phyloP scores from a whole-genome alignment of 2,113 vertebrate genomes.

The Tyrannus savana region DNA sequence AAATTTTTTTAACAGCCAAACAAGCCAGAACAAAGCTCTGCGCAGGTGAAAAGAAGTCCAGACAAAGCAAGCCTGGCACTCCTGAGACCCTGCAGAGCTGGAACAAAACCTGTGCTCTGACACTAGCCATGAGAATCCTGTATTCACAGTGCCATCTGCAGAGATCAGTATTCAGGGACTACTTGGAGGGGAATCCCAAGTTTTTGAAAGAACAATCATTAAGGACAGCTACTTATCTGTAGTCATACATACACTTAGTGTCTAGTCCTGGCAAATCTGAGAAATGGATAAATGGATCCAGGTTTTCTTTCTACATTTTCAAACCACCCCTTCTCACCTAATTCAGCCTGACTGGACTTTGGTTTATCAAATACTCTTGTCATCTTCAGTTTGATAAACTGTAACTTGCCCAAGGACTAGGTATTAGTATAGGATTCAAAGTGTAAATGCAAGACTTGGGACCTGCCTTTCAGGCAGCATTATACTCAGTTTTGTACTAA shows the following conservation, averaged over 20 bases:
- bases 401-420: neutral
- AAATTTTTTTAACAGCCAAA: neutral
- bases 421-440: neutral
- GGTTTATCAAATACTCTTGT: neutral
- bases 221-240: neutral
- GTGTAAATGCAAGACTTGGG: neutral
- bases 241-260: rapidly evolving
- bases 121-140: rapidly evolving
- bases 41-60: neutral
- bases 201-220: neutral
- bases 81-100: neutral
- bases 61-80: neutral
- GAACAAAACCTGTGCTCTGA: neutral
- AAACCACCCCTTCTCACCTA: neutral
- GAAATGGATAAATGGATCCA: neutral
- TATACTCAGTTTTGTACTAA: neutral
- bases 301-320: neutral
- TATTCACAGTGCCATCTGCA: neutral
- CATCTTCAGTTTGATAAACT: neutral
- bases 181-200: rapidly evolving
- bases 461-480: neutral
- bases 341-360: neutral
- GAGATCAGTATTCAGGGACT: rapidly evolving
- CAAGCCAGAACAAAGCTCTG: neutral
- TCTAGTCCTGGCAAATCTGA: neutral